phyloP scores from a whole-genome alignment of 2,113 vertebrate genomes.

The Sorex araneus region DNA sequence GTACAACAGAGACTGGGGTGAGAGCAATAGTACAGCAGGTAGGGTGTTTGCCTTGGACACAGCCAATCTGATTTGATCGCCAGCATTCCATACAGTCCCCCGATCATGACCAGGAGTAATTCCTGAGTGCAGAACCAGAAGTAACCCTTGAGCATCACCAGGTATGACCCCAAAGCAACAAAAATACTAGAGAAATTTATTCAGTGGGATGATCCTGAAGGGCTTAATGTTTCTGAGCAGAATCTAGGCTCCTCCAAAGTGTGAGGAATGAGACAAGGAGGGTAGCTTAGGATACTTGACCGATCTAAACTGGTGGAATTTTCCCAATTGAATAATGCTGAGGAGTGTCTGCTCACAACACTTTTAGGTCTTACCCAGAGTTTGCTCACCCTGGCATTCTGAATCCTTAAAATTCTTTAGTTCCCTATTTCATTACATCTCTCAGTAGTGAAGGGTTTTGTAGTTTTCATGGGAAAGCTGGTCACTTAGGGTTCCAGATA shows the following conservation, averaged over 20 bases:
- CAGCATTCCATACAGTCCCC: too few species aligned
- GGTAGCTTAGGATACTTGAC: neutral
- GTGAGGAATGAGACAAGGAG: neutral
- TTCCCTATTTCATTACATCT: neutral
- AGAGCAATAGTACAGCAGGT: too few species aligned
- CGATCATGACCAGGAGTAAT: too few species aligned
- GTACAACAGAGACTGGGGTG: too few species aligned
- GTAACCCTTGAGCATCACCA: too few species aligned
- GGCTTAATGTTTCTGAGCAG: neutral
- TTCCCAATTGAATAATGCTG: neutral
- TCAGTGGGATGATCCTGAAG: neutral
- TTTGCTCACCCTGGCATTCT: neutral
- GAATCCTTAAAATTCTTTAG: neutral
- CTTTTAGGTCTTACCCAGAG: neutral
- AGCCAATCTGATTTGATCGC: too few species aligned
- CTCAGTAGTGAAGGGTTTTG: constrained; percentile 1
- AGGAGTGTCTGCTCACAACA: neutral
- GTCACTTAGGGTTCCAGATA: neutral
- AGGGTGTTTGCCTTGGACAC: too few species aligned
- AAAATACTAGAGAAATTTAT: neutral
- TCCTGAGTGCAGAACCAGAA: too few species aligned
- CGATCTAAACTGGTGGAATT: too few species aligned
- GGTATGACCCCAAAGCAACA: neutral
- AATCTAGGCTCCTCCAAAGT: neutral
- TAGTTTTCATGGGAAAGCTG: neutral